These are phyloP conservation scores for Copsychus sechellarum DNA, from an alignment of 2,113 vertebrate genomes.

Conservation along the genomic window DNA sequence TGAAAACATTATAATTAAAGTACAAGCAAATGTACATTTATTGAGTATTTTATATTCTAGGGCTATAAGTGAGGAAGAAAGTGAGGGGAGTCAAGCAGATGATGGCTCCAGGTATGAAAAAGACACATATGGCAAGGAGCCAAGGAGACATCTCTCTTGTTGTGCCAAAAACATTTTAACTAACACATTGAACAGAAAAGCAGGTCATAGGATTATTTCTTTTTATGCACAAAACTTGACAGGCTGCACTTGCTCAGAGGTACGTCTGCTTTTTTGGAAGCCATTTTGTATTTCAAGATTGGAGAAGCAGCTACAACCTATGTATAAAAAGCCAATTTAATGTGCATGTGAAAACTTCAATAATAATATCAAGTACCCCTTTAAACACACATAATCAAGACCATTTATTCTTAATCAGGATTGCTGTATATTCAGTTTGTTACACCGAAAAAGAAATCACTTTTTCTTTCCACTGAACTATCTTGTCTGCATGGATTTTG, in stretches of 20 bases:
- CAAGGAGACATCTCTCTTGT: background rate
- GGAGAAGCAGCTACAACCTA: background rate
- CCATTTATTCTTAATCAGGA: background rate
- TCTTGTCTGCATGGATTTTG: background rate
- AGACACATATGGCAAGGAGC: background rate
- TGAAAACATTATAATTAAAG: background rate
- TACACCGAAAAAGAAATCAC: background rate
- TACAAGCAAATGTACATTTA: background rate
- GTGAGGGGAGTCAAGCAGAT: background rate
- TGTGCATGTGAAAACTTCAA: background rate
- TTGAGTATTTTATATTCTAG: background rate
- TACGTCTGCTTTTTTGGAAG: background rate
- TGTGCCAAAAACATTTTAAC: conserved; percentile 15
- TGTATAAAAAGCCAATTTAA: background rate
- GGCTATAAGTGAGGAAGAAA: background rate
- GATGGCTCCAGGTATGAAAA: conserved; percentile 1
- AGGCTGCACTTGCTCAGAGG: background rate
- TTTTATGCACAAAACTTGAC: background rate
- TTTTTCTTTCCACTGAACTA: background rate
- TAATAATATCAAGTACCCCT: background rate
- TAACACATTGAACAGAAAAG: background rate
- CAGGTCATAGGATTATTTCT: conserved; percentile 5
- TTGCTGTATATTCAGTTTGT: background rate
- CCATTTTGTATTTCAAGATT: background rate
- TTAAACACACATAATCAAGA: background rate